Evolutionary conservation across 2,113 vertebrate genomes (phyloP).

Genomic region (Guaruba guarouba): DNA sequence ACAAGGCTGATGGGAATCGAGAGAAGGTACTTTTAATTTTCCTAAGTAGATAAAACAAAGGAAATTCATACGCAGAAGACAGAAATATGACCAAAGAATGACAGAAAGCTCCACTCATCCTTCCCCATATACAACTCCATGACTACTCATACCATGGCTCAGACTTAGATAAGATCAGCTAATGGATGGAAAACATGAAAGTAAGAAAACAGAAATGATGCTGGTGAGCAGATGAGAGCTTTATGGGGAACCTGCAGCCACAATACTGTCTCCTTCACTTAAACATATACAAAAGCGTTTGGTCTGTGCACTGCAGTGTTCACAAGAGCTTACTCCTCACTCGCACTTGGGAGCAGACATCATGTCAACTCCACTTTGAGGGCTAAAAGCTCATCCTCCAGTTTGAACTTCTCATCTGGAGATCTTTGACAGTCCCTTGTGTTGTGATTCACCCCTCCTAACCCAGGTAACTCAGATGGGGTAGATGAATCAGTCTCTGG

Average conservation of each 20-base stretch:
- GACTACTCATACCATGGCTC: background rate
- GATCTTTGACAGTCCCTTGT: background rate
- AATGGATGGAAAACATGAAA: background rate
- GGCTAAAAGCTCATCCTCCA: background rate
- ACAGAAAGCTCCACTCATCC: background rate
- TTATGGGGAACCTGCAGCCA: background rate
- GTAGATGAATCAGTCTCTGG: background rate
- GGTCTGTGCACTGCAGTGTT: background rate
- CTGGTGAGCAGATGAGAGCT: background rate
- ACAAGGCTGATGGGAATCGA: background rate
- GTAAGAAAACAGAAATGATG: background rate
- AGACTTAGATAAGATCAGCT: slow-evolving; percentile 2
- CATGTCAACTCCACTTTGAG: background rate
- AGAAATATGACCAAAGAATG: background rate
- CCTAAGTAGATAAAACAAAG: background rate
- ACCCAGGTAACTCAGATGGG: slow-evolving; percentile 2
- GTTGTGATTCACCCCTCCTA: background rate
- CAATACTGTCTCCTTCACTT: background rate
- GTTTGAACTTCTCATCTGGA: background rate
- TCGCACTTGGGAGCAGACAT: background rate
- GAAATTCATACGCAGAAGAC: background rate
- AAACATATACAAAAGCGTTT: background rate
- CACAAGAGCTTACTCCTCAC: background rate
- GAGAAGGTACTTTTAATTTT: background rate
- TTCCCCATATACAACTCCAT: background rate